phyloP scores from a whole-genome alignment of 1,140 invertebrate species.

The Oryzaephilus surinamensis region DNA sequence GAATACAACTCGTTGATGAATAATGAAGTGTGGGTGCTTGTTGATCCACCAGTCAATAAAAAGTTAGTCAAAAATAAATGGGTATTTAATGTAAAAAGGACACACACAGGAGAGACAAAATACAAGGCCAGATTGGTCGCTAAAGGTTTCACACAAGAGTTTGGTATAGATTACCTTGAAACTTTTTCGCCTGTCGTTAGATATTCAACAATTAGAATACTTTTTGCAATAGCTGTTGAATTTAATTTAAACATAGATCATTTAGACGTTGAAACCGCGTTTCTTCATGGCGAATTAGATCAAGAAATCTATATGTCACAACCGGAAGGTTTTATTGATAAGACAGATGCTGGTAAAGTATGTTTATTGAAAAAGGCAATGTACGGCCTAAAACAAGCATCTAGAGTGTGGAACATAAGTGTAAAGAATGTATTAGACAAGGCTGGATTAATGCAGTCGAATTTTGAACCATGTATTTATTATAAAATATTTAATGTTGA shows the following conservation, averaged over 20 bases:
- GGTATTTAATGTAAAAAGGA: slow-evolving; percentile 35
- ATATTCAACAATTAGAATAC: slow-evolving; percentile 29
- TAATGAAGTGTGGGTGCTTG: slow-evolving; percentile 29
- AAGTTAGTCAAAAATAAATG: slow-evolving; percentile 29
- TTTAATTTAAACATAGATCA: slow-evolving; percentile 8
- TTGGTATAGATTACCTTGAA: slow-evolving; percentile 32
- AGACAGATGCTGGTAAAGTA: slow-evolving; percentile 25
- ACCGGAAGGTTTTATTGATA: slow-evolving; percentile 26
- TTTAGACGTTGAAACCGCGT: slow-evolving; percentile 33
- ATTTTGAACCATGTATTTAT: slow-evolving; percentile 25
- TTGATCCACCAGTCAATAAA: slow-evolving; percentile 19
- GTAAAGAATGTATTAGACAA: slow-evolving; percentile 8
- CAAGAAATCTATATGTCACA: slow-evolving; percentile 36
- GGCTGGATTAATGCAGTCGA: slow-evolving; percentile 1
- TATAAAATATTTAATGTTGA: slow-evolving; percentile 7
- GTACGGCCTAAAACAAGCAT: slow-evolving; percentile 37
- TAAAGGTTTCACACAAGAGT: slow-evolving; percentile 34
- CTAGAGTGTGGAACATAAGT: slow-evolving; percentile 31
- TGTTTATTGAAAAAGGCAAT: slow-evolving; percentile 33
- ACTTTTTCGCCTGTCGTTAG: too few species aligned
- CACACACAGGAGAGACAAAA: slow-evolving; percentile 20
- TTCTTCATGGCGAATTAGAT: slow-evolving; percentile 36
- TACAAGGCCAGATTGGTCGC: slow-evolving; percentile 38
- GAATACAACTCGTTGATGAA: slow-evolving; percentile 14
- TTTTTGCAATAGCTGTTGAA: slow-evolving; percentile 32